Evolutionary conservation across 2,113 vertebrate genomes (phyloP), one percentile per base, ranked within the genome.

Genomic region (Mus pahari): DNA sequence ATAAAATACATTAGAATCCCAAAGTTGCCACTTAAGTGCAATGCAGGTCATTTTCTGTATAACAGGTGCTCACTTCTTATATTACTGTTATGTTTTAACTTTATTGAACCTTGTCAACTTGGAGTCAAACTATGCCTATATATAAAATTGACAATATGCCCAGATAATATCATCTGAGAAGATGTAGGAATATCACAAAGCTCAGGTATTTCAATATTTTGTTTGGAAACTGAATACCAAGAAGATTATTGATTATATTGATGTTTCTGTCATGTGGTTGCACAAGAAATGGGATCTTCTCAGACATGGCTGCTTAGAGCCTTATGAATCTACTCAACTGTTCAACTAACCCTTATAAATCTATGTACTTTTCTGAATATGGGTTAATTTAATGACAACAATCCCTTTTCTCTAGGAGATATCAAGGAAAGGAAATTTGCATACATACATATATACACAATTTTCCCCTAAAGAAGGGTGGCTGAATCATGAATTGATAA

Each of bases 141-240:
- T 58, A 5, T 16, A 94, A 74, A 5, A 74, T 4, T 77, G 75
- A 53, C 12, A 75, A n/a, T 48, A 79, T 7, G 2, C 12, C 48
- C 16, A 64, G 48, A 64, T 68, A 79, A 4, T 62, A 31, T 75
- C 55, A 62, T n/a, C 24, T 90, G 3, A 45, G 83, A 26, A 90
- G 74, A 79, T 89, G 78, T 20, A 77, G 5, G 8, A 66, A 58
- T 91, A 39, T 60, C 58, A 39, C 2, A 19, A 58, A 42, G 20
- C 7, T 13, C 3, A 60, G 24, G 24, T 90, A 86, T 42, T 90
- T 86, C 7, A 3, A 11, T 60, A 14, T 77, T 74, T 73, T 78
- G 5, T 78, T 91, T 86, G 62, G 19, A 20, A 95, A 75, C 39
- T 91, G 81, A 95, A 50, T 53, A 86, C 5, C n/a, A 86, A 17